Conservation (phyloP, 2,797 vertebrate genomes). For the Characodon lateralis region DNA sequence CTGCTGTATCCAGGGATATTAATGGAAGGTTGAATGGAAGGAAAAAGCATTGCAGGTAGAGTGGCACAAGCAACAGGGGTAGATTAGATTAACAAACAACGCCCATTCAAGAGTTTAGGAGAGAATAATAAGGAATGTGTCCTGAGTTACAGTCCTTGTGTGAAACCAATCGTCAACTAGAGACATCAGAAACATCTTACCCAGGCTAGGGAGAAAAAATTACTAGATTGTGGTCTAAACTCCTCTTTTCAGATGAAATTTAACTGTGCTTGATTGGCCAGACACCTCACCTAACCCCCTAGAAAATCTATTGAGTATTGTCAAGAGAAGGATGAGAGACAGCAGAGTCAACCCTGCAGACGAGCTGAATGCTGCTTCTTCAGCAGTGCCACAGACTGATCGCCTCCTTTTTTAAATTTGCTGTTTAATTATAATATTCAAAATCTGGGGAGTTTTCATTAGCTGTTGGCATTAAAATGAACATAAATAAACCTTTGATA, state of each 20-base stretch:
- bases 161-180: not conserved
- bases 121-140: not conserved
- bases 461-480: not conserved
- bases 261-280: not conserved
- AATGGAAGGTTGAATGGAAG: not conserved
- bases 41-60: not conserved
- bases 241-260: not conserved
- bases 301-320: not conserved
- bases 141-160: too few relatives aligned
- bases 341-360: too few relatives aligned
- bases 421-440: too few relatives aligned
- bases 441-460: too few relatives aligned
- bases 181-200: not conserved
- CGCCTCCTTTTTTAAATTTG: too few relatives aligned
- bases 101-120: not conserved
- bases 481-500: not conserved
- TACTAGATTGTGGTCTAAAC: not conserved
- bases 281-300: not conserved
- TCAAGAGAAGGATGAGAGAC: not conserved
- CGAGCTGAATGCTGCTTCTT: not conserved
- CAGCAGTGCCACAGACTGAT: not conserved
- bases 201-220: not conserved
- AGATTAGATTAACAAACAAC: not conserved
- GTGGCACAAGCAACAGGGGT: not conserved
- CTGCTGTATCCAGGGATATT: not conserved